Base-by-base conservation (phyloP, 1,140 invertebrate genomes). In the Tachypleus tridentatus region DNA sequence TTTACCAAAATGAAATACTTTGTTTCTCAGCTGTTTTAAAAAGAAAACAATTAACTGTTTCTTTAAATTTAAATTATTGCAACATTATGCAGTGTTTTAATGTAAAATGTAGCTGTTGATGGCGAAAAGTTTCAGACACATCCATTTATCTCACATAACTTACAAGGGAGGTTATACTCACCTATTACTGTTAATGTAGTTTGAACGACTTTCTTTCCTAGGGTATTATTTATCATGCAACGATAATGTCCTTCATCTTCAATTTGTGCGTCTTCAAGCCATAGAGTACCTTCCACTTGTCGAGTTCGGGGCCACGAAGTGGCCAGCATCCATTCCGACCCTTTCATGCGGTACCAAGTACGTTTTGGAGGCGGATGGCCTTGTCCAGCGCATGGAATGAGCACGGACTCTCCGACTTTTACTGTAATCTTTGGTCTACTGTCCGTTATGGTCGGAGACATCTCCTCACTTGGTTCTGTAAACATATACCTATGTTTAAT, bases 311-410 rank as follows among this genome's bases (percentile, higher is more conserved):
- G n/a, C 56, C 56, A 11, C 4, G n/a, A 11, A 11, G n/a, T 57
- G n/a, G 49, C 49, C 4, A 11, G 10, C 10, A n/a, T 60, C 11
- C 59, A 11, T 7, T 48, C 59, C 47, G 10, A 11, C 10, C 10
- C 10, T 10, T 10, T 11, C 54, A 10, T 3, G 11, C 11, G 54
- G 54, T 10, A 10, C 64, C 64, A 87, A 85, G 85, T 69, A 84
- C 83, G 77, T 82, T 86, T 73, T 81, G 81, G 73, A 84, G 79
- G 62, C 64, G 87, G 85, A 77, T 81, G 86, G 70, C 83, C 85
- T 79, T 87, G 87, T 61, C 87, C 88, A 71, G 86, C 87, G 78
- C 90, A 93, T 47, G 89, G 80, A 62, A 93, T 76, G 63, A 84
- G 75, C 3, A 73, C 70, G 0, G 68, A 72, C 7, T 72, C 69